Conservation (phyloP, 1,140 invertebrate species). For the Drosophila littoralis region DNA sequence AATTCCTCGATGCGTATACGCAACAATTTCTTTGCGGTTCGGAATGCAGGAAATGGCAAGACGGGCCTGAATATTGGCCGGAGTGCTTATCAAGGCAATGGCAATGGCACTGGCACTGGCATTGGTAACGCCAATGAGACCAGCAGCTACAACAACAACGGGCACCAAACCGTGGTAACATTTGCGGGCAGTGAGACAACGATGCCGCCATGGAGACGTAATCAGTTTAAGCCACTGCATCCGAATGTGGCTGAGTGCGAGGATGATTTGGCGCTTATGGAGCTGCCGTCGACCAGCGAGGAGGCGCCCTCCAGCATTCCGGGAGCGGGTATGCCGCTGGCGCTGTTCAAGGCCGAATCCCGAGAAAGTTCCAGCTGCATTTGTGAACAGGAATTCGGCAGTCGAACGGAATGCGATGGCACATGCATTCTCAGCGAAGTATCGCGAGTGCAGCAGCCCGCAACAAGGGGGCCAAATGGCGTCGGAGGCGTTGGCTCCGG, state of each 20-base stretch:
- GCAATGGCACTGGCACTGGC: constrained; percentile 32
- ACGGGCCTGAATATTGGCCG: constrained; percentile 26
- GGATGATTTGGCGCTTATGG: constrained; percentile 72
- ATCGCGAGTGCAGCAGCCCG: constrained; percentile 63
- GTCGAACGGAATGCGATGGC: constrained; percentile 71
- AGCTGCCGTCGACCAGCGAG: constrained; percentile 67
- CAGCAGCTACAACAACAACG: constrained; percentile 51
- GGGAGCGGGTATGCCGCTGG: constrained; percentile 49
- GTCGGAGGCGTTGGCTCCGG: constrained; percentile 3
- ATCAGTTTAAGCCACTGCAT: constrained; percentile 77
- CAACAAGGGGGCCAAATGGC: not conserved
- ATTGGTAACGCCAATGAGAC: not conserved
- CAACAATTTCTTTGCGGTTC: constrained; percentile 62
- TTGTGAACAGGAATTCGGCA: constrained; percentile 75
- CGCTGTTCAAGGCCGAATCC: constrained; percentile 47
- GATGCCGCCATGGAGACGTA: constrained; percentile 72
- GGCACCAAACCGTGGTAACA: constrained; percentile 64
- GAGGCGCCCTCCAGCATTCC: constrained; percentile 44
- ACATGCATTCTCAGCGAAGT: constrained; percentile 77
- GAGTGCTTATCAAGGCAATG: constrained; percentile 33
- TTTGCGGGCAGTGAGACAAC: constrained; percentile 49
- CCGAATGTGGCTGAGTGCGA: constrained; percentile 76
- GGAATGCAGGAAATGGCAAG: constrained; percentile 20
- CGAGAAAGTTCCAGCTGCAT: constrained; percentile 66
- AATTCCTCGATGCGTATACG: constrained; percentile 80